Evolutionary conservation across 2,888 invertebrate genomes (phyloP), one percentile per base, ranked within the genome.

Genomic region (Lithophane socia): DNA sequence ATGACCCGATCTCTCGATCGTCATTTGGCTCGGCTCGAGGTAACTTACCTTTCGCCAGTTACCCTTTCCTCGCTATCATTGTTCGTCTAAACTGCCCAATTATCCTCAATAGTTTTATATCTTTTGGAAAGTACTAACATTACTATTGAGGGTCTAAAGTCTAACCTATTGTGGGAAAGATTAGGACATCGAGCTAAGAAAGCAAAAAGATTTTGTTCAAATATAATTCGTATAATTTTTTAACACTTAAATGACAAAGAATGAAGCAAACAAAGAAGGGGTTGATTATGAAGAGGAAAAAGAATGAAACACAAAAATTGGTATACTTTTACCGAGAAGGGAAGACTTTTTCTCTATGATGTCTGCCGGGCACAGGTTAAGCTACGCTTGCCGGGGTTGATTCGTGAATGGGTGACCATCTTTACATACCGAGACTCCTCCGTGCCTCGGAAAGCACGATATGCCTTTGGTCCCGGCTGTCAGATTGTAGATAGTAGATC

Each of bases 61-160:
- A 78, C 79, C 78, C 44, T 58, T 69, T 71, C 52, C 0, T 21
- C 37, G 63, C 70, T 83, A 83, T 80, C 79, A 67, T 70, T 79
- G 80, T 70, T 66, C 65, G 77, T 84, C 84, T 82, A 18, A 82
- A 84, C 49, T 73, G 73, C 61, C 84, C 81, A 82, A 82, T 84
- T 84, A 82, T 82, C 84, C 84, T 72, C 61, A 66, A 82, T 73
- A 42, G 84, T 82, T 84, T 79, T 66, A 73, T 82, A 73, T 82
- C 73, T 73, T 73, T 83, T 47, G 42, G 54, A 83, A 69, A 81
- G 72, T 49, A 58, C 21, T 64, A 21, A 77, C 49, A 3, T 47
- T 76, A 42, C 2, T 47, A 13, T 47, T 5, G 18, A 66, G 52
- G 49, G n/a, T 66, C 12, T 54, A 21, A 52, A 2, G 18, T 52